phyloP scores from a whole-genome alignment of 2,113 vertebrate genomes.

The Podocnemis expansa region DNA sequence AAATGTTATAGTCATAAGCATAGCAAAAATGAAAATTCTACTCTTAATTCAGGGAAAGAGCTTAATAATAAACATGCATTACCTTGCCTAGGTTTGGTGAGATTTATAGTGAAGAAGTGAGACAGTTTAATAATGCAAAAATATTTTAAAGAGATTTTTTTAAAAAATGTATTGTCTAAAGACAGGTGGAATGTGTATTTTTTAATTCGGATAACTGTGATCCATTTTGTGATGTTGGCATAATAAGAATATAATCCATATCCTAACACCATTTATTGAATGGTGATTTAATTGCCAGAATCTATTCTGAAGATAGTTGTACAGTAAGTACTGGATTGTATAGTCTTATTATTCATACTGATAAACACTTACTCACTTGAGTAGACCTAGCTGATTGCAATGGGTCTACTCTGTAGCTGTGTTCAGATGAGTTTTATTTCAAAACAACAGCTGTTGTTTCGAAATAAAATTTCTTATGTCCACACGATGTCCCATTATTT shows the following conservation, averaged over 20 bases:
- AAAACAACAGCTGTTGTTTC: too few relatives aligned
- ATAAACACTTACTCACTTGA: conserved; percentile 1
- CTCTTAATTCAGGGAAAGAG: not conserved
- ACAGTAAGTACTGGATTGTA: not conserved
- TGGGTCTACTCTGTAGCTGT: conserved; percentile 2
- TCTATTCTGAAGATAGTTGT: conserved; percentile 41
- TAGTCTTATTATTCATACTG: not conserved
- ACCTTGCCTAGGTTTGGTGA: not conserved
- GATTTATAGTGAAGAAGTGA: not conserved
- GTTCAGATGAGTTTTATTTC: too few relatives aligned
- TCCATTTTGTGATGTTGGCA: not conserved
- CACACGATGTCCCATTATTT: too few relatives aligned
- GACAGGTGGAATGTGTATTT: not conserved
- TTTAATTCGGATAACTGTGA: not conserved
- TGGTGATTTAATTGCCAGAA: not conserved
- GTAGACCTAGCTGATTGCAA: conserved; percentile 32
- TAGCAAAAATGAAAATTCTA: not conserved
- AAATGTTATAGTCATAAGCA: not conserved
- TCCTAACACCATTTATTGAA: conserved; percentile 14
- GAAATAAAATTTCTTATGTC: too few relatives aligned
- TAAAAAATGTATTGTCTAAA: not conserved
- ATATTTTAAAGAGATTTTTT: not conserved
- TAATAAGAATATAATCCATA: conserved; percentile 14
- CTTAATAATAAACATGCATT: not conserved
- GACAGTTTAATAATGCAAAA: conserved; percentile 27